Conservation (phyloP, 2,888 invertebrate genomes). For the Netelia inedita region DNA sequence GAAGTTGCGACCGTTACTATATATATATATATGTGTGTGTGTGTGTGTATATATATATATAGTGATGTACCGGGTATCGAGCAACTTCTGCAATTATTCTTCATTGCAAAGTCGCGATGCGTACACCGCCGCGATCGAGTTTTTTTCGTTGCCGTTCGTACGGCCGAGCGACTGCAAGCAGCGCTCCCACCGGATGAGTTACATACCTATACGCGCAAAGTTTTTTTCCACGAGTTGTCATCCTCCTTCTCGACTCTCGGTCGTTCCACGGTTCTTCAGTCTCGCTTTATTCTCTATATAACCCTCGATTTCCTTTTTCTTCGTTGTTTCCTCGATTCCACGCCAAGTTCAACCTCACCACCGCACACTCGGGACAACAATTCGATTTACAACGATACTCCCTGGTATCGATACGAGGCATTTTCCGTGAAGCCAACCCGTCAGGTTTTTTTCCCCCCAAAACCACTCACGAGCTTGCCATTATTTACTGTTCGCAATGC, state of each 20-base stretch:
- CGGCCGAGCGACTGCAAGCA: slow-evolving; percentile 14
- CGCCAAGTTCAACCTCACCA: not conserved
- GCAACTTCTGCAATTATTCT: slow-evolving; percentile 34
- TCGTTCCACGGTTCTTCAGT: slow-evolving; percentile 24
- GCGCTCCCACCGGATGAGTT: slow-evolving; percentile 50
- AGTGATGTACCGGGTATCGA: slow-evolving; percentile 1
- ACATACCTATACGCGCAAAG: slow-evolving; percentile 44
- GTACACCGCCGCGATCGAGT: slow-evolving; percentile 44
- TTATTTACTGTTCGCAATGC: no score
- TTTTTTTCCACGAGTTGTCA: slow-evolving; percentile 43
- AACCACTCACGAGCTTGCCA: no score
- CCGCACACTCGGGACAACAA: no score
- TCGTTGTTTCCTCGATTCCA: not conserved
- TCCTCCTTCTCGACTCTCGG: slow-evolving; percentile 24
- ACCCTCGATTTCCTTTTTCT: not conserved
- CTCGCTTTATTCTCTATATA: slow-evolving; percentile 12
- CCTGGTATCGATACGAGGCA: no score
- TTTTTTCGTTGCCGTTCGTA: slow-evolving; percentile 28
- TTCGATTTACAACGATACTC: no score
- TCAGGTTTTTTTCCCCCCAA: no score
- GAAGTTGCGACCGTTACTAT: not conserved
- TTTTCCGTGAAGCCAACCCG: no score
- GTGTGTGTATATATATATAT: not conserved
- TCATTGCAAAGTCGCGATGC: slow-evolving; percentile 47
- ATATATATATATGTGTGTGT: not conserved